Conservation (phyloP, 2,113 vertebrate genomes). For the Notothenia coriiceps region DNA sequence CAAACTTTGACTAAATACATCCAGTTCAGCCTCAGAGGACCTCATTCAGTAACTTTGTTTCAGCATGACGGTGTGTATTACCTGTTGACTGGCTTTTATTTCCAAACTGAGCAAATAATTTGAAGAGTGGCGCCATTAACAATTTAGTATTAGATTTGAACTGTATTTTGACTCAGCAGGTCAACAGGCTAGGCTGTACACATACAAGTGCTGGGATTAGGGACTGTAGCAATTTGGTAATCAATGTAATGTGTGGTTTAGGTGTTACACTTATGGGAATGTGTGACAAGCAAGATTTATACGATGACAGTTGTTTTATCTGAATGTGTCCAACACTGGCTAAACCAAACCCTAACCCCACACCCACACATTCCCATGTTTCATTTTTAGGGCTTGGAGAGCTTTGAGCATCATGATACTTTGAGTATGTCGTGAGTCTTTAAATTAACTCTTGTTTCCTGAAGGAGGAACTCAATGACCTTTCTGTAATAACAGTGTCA, state of each 20-base stretch:
- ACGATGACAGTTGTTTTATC: background rate
- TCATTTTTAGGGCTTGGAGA: background rate
- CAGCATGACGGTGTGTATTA: no score
- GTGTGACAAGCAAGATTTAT: background rate
- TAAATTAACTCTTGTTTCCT: background rate
- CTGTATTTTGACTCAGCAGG: background rate
- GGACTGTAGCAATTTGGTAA: background rate
- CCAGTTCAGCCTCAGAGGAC: background rate
- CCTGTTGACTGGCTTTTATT: no score
- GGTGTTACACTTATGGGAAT: no score
- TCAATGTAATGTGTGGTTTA: no score
- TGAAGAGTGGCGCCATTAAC: no score
- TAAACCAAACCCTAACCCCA: no score
- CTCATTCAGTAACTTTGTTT: no score
- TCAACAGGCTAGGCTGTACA: background rate
- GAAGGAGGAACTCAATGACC: background rate
- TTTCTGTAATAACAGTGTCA: no score
- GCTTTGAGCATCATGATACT: background rate
- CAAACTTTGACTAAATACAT: background rate
- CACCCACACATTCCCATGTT: no score
- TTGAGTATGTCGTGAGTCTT: background rate
- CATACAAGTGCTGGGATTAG: background rate
- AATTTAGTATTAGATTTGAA: background rate
- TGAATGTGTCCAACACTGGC: background rate
- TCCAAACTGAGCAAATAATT: no score